These are phyloP conservation scores for Eupithecia subumbrata DNA, from an alignment of 2,888 invertebrate genomes.

Conservation along the genomic window DNA sequence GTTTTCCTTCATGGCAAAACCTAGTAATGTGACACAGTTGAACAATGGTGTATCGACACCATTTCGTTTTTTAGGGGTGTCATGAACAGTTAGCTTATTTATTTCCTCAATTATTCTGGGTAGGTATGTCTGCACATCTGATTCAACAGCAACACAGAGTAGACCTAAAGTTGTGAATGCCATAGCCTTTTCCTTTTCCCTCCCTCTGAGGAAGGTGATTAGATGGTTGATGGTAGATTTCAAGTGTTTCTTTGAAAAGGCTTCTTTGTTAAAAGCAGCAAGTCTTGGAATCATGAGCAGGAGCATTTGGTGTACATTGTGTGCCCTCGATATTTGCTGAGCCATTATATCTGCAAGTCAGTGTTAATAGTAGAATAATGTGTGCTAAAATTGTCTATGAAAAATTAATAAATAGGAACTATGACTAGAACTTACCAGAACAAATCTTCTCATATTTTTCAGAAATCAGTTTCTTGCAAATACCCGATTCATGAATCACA, in stretches of 20 bases:
- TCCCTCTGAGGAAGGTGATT: constrained; percentile 89
- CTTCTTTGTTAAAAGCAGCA: constrained; percentile 94
- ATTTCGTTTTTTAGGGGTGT: constrained; percentile 89
- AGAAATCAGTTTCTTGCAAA: constrained; percentile 91
- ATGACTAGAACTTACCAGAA: constrained; percentile 63
- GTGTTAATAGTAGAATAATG: constrained; percentile 11
- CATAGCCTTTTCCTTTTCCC: constrained; percentile 93
- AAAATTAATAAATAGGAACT: not conserved
- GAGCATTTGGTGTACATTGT: constrained; percentile 93
- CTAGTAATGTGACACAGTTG: constrained; percentile 96
- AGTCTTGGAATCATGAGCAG: constrained; percentile 94
- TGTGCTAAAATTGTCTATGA: not conserved
- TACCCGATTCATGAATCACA: constrained; percentile 89
- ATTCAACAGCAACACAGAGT: constrained; percentile 94
- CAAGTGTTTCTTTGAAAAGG: constrained; percentile 90
- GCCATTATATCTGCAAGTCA: constrained; percentile 88
- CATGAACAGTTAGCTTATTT: constrained; percentile 89
- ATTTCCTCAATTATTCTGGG: constrained; percentile 91
- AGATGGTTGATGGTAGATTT: constrained; percentile 91
- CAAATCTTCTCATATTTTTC: constrained; percentile 94
- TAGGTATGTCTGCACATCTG: constrained; percentile 90
- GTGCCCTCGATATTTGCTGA: constrained; percentile 90
- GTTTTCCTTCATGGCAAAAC: constrained; percentile 92
- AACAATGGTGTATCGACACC: constrained; percentile 94
- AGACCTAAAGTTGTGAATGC: constrained; percentile 97